phyloP scores from a whole-genome alignment of 2,888 invertebrate genomes.

The Lingula anatina region DNA sequence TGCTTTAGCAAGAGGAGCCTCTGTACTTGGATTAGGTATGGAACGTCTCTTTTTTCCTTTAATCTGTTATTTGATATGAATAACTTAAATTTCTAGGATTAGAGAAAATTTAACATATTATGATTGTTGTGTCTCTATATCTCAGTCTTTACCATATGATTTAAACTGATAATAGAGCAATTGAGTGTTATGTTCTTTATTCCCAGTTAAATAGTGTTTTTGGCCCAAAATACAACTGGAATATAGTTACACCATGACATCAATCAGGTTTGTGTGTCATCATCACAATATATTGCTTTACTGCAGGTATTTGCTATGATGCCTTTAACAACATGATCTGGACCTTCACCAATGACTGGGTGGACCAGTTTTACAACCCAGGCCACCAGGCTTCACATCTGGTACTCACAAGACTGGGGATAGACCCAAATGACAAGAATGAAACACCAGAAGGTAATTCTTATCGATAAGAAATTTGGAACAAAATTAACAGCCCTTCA shows the following conservation, averaged over 20 bases:
- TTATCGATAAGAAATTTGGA: too few species aligned
- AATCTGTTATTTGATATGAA: not conserved
- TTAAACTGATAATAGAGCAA: too few species aligned
- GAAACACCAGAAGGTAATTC: slow-evolving; percentile 2
- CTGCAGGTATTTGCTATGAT: slow-evolving; percentile 47
- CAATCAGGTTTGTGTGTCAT: too few species aligned
- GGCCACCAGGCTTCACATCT: slow-evolving; percentile 49
- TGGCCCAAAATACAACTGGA: too few species aligned
- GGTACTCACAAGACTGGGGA: slow-evolving; percentile 30
- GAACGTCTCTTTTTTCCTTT: not conserved
- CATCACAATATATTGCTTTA: too few species aligned
- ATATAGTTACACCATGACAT: too few species aligned
- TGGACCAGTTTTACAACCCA: slow-evolving; percentile 50
- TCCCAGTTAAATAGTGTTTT: too few species aligned
- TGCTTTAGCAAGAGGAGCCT: slow-evolving; percentile 40
- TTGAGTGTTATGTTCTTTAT: too few species aligned
- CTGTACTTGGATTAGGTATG: slow-evolving; percentile 34
- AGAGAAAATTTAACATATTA: not conserved
- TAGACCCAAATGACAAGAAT: slow-evolving; percentile 7
- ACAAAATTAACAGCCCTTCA: too few species aligned
- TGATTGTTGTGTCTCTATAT: too few species aligned
- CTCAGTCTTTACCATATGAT: too few species aligned
- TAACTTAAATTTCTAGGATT: not conserved
- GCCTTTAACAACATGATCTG: slow-evolving; percentile 47
- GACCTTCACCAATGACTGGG: slow-evolving; percentile 46